phyloP scores from a whole-genome alignment of 2,888 invertebrate species.

The Tetranychus piercei region DNA sequence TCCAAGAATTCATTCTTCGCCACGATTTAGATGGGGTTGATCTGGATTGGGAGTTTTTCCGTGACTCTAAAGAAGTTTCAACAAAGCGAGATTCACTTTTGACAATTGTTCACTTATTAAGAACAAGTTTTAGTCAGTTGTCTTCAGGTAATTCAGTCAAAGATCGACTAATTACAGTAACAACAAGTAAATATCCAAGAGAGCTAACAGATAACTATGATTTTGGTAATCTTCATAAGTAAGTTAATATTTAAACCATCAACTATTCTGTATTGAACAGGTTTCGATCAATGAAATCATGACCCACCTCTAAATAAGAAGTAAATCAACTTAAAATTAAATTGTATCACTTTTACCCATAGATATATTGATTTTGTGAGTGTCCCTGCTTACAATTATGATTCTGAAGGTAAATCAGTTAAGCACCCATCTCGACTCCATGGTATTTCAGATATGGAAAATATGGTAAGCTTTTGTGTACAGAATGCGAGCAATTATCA shows the following conservation, averaged over 20 bases:
- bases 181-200: constrained; percentile 19
- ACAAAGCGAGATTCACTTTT: neutral
- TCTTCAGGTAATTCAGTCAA: constrained; percentile 5
- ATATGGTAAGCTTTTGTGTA: constrained; percentile 17
- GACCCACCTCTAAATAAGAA: neutral
- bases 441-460: constrained; percentile 22
- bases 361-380: constrained; percentile 23
- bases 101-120: neutral
- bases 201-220: constrained; percentile 20
- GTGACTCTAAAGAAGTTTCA: neutral
- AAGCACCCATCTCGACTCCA: constrained; percentile 22
- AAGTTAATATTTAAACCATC: neutral
- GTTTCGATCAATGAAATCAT: no score
- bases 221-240: constrained; percentile 21
- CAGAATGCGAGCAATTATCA: neutral
- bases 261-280: no score
- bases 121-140: constrained; percentile 1
- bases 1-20: constrained; percentile 20
- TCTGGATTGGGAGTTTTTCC: constrained; percentile 19
- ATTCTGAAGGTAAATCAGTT: constrained; percentile 16
- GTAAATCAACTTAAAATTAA: neutral
- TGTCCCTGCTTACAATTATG: constrained; percentile 23
- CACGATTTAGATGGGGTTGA: constrained; percentile 22
- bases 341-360: neutral
- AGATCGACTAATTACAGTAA: constrained; percentile 16